Evolutionary conservation across 2,113 vertebrate species (phyloP).

Genomic region (Grallaria varia): DNA sequence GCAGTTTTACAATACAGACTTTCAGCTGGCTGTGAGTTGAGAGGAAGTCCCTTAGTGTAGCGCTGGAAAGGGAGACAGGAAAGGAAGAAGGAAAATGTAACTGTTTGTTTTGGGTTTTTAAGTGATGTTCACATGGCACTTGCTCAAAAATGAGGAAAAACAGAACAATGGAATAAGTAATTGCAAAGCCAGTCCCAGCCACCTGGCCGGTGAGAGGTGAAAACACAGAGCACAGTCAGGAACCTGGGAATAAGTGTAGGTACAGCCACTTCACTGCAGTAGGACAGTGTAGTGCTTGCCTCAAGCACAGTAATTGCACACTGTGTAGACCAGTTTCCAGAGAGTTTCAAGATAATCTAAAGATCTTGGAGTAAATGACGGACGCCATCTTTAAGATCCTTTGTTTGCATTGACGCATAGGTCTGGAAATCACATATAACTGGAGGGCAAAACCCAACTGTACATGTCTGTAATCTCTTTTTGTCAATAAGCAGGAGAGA

Average conservation of each 20-base stretch:
- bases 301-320: not conserved
- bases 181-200: not conserved
- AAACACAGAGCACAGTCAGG: not conserved
- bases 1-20: not conserved
- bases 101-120: conserved; percentile 11
- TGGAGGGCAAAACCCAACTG: conserved; percentile 62
- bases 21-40: not conserved
- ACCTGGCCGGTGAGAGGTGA: not conserved
- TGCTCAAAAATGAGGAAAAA: conserved; percentile 5
- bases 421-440: conserved; percentile 50
- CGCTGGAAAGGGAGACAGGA: not conserved
- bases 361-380: not conserved
- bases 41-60: conserved; percentile 24
- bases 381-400: not conserved
- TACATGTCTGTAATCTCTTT: conserved; percentile 59
- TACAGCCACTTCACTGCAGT: not conserved
- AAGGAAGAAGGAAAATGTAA: conserved; percentile 27
- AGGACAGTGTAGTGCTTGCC: not conserved
- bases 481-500: conserved; percentile 73
- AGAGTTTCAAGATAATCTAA: not conserved
- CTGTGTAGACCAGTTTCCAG: not conserved
- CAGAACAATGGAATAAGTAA: conserved; percentile 33
- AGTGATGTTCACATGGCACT: conserved; percentile 22
- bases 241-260: not conserved
- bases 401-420: not conserved